Conservation (phyloP, 2,797 vertebrate species). For the Mormyrus hasselquistii region DNA sequence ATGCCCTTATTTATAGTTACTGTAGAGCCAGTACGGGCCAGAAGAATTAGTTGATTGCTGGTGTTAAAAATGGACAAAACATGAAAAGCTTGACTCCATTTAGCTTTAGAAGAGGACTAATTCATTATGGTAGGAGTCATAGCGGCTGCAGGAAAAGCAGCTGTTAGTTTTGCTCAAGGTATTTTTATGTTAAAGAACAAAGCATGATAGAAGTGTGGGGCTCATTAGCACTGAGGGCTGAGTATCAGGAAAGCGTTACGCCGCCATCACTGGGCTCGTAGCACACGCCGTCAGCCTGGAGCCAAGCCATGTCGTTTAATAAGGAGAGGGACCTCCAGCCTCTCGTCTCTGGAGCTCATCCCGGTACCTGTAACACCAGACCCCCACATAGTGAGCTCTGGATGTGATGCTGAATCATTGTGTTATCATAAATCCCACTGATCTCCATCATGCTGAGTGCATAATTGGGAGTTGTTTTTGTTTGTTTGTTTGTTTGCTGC, state of each 20-base stretch:
- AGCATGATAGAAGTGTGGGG: not conserved
- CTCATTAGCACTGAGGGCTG: not conserved
- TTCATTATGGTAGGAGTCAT: not conserved
- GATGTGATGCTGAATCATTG: not conserved
- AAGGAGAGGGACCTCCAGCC: not conserved
- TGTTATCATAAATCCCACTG: not conserved
- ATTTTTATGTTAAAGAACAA: not conserved
- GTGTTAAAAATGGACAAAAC: not conserved
- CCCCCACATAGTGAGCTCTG: not conserved
- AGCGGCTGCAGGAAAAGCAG: not conserved
- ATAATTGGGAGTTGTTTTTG: not conserved
- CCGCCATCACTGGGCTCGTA: not conserved
- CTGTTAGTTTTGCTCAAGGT: not conserved
- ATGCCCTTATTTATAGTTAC: not conserved
- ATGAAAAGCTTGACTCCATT: not conserved
- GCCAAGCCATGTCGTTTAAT: not conserved
- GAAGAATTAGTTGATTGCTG: not conserved
- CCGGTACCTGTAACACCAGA: not conserved
- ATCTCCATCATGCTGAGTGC: not conserved
- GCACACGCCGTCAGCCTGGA: not conserved
- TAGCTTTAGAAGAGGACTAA: not conserved
- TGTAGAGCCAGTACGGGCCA: not conserved
- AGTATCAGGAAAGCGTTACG: not conserved
- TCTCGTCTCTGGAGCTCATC: not conserved
- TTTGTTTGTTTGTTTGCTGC: not conserved